Conservation (phyloP, 1,140 invertebrate genomes). For the Drosophila arawakana region DNA sequence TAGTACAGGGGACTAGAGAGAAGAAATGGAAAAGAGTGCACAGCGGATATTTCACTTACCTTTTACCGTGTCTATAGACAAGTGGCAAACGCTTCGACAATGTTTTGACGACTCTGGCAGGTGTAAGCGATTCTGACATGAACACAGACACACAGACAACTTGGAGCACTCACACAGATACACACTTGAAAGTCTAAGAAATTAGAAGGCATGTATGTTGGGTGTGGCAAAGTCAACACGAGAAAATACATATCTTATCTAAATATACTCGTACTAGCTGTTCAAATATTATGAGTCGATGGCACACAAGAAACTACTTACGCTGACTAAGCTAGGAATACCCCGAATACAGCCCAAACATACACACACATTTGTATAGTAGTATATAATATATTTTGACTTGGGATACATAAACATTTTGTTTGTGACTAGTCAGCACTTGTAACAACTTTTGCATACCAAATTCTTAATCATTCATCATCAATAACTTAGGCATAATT, state of each 20-base stretch:
- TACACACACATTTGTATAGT: background rate
- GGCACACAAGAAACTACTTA: conserved; percentile 24
- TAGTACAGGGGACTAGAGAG: background rate
- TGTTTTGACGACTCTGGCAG: conserved; percentile 64
- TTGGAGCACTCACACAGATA: background rate
- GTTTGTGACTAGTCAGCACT: background rate
- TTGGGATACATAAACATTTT: background rate
- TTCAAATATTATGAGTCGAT: conserved; percentile 43
- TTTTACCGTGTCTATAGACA: conserved; percentile 53
- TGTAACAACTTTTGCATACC: background rate
- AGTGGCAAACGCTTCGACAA: conserved; percentile 67
- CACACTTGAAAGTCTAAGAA: conserved; percentile 13
- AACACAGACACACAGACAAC: conserved; percentile 21
- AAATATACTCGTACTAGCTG: conserved; percentile 42
- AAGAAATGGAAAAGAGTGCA: conserved; percentile 11
- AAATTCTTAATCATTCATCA: background rate
- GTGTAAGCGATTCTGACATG: conserved; percentile 59
- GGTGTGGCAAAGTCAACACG: conserved; percentile 45
- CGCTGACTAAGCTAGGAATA: conserved; percentile 17
- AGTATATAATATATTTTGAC: conserved; percentile 1
- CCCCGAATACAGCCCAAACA: background rate
- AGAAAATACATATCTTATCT: conserved; percentile 40
- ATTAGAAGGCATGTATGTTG: conserved; percentile 37
- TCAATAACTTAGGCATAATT: background rate
- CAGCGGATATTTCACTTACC: conserved; percentile 70